phyloP scores from a whole-genome alignment of 2,113 vertebrate genomes.

The Fregata magnificens region DNA sequence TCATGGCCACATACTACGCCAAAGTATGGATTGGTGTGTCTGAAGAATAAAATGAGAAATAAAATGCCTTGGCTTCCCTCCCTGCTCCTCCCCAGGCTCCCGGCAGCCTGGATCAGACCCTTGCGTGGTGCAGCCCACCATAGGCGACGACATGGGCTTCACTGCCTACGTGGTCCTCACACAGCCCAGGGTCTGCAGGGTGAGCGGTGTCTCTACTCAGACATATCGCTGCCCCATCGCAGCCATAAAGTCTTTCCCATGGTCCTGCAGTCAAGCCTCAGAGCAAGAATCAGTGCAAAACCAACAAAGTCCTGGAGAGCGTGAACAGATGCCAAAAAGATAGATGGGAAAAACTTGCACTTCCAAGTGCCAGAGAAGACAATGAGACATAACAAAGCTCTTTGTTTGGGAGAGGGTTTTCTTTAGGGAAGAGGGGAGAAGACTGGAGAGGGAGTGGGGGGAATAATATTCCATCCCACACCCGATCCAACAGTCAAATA shows the following conservation, averaged over 20 bases:
- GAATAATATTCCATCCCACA: not conserved
- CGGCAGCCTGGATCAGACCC: not conserved
- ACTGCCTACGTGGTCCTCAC: not conserved
- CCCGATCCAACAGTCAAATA: not conserved
- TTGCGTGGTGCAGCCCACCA: not conserved
- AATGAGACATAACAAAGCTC: constrained; percentile 49
- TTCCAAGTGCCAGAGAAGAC: constrained; percentile 36
- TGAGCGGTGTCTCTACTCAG: not conserved
- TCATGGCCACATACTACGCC: accelerated
- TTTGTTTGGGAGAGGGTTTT: not conserved
- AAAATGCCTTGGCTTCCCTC: not conserved
- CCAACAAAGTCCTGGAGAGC: not conserved
- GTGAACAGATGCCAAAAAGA: not conserved
- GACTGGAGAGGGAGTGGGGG: not conserved
- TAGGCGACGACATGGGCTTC: not conserved
- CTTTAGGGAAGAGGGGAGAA: not conserved
- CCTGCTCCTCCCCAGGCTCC: not conserved
- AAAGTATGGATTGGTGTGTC: not conserved
- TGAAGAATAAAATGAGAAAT: not conserved
- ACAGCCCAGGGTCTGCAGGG: not conserved
- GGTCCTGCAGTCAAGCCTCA: constrained; percentile 7
- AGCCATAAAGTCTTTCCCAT: constrained; percentile 21
- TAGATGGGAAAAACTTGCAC: not conserved
- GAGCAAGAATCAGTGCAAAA: constrained; percentile 13
- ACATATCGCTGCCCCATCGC: not conserved